Percentiles rank a stretch among this genome's conserved stretches.
phyloP scores from a whole-genome alignment of 2,113 vertebrate genomes.

The Mirounga angustirostris region DNA sequence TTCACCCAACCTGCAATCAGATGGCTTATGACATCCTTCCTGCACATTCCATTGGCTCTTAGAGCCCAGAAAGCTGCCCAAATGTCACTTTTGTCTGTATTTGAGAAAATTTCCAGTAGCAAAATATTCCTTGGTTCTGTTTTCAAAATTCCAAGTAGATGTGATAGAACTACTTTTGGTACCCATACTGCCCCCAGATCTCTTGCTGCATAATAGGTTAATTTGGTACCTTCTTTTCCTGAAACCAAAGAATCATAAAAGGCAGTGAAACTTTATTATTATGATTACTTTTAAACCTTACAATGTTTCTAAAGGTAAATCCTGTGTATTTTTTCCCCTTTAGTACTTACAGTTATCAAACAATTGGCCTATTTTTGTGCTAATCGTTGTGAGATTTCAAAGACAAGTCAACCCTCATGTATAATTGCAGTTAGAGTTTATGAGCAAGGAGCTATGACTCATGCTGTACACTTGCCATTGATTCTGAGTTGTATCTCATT shows the following conservation, averaged over 20 bases:
- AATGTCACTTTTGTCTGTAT: neutral
- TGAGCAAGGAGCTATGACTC: neutral
- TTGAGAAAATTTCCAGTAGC: neutral
- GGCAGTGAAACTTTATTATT: neutral
- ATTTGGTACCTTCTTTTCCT: neutral
- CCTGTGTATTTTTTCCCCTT: neutral
- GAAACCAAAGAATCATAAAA: neutral
- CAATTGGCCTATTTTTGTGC: neutral
- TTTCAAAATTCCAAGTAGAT: constrained; percentile 16
- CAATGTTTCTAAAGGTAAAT: neutral
- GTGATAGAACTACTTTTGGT: neutral
- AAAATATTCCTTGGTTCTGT: neutral
- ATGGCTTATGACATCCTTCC: neutral
- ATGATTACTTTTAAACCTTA: neutral
- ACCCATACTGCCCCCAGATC: neutral
- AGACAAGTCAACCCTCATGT: neutral
- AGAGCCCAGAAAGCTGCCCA: neutral
- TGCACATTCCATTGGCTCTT: accelerated
- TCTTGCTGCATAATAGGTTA: neutral
- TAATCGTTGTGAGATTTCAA: neutral
- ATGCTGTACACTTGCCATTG: neutral
- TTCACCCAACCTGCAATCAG: neutral
- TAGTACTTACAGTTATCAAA: neutral
- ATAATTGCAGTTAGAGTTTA: neutral
- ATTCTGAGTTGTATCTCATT: neutral